Evolutionary conservation across 2,888 invertebrate genomes (phyloP).

Genomic region (Ectemnius cavifrons): DNA sequence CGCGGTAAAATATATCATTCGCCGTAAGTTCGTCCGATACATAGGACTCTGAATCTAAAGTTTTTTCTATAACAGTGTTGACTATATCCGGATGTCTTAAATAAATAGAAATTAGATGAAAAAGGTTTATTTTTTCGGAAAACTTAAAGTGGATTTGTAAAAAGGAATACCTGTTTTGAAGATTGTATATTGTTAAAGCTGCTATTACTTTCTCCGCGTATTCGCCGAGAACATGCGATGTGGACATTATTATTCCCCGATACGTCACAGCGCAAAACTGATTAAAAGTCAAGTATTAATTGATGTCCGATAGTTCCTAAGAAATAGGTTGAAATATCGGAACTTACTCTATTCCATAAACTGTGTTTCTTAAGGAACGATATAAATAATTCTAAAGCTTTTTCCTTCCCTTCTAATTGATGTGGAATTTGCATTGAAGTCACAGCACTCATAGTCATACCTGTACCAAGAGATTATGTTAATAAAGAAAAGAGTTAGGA

Average conservation of each 20-base stretch:
- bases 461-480: conserved; percentile 49
- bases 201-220: conserved; percentile 90
- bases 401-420: conserved; percentile 92
- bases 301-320: background rate
- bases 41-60: conserved; percentile 65
- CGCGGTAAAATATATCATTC: conserved; percentile 88
- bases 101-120: background rate
- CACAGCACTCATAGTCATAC: conserved; percentile 73
- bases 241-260: conserved; percentile 79
- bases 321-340: background rate
- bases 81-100: conserved; percentile 68
- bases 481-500: background rate
- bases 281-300: conserved; percentile 39
- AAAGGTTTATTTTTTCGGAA: too few species aligned
- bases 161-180: conserved; percentile 79
- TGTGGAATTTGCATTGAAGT: conserved; percentile 90
- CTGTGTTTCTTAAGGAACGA: conserved; percentile 86
- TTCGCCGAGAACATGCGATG: conserved; percentile 82
- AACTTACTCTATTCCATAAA: conserved; percentile 83
- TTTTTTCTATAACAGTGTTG: conserved; percentile 68
- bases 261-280: conserved; percentile 79
- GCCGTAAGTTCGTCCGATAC: conserved; percentile 80
- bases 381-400: conserved; percentile 87
- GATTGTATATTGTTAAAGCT: conserved; percentile 84
- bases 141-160: too few species aligned